Evolutionary conservation across 2,888 invertebrate species (phyloP), one percentile per base, ranked within the genome.

Genomic region (Protula sp.): DNA sequence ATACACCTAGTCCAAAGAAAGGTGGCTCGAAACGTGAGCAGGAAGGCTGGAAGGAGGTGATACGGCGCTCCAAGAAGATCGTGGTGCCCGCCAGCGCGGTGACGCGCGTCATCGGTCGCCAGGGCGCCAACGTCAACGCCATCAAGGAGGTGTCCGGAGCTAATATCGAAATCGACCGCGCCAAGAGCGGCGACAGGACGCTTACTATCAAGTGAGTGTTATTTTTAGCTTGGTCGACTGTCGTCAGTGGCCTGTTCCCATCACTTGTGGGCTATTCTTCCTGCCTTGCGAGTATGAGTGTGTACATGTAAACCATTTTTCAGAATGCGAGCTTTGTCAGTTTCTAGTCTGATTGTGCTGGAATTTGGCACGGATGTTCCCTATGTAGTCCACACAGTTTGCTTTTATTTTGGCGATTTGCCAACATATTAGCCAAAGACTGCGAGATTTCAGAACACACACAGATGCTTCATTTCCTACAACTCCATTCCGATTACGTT

Each of bases 161-260:
- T 3, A 93, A 95, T 79, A 98, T 99, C 77, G 95, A 98, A 83
- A 94, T 98, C 29, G 98, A 98, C 82, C 98, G 98, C 82, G 94
- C 95, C 83, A 76, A 78, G 66, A 70, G 74, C 4, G 59, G 60
- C 9, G 79, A 80, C 81, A 85, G 98, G 70, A 90, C 90, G 74
- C 94, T 99, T 68, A 94, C 94, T 48, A 94, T 99, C 76, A 94
- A 93, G 89, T 89, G 77, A 82, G 59, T 57, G 27, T 9, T 14
- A 38, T 47, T 53, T 0, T 50, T 14, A 45, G n/a, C n/a, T n/a
- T n/a, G n/a, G n/a, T n/a, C n/a, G n/a, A n/a, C n/a, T n/a, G n/a
- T n/a, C n/a, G n/a, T 31, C 3, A 47, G 19, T 28, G 89, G 89
- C 83, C 94, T 93, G 88, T 38, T 38, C 9, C 45, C 9, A 38